Conservation (phyloP, 2,888 invertebrate genomes). For the Tetheella fluctuosa region DNA sequence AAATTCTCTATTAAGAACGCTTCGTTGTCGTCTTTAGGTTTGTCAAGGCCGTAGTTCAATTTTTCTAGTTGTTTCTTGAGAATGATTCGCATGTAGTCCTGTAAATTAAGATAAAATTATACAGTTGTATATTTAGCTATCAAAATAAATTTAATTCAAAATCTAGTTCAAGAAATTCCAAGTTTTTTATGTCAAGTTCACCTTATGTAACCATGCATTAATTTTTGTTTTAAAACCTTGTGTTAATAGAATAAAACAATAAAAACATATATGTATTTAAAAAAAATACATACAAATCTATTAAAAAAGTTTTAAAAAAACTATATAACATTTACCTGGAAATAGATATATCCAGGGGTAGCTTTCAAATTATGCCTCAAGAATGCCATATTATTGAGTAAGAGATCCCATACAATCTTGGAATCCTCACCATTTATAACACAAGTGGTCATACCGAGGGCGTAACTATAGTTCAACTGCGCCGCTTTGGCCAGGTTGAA, state of each 20-base stretch:
- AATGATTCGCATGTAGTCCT: slow-evolving; percentile 76
- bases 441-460: slow-evolving; percentile 86
- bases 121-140: too few species aligned
- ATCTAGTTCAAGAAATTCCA: neutral
- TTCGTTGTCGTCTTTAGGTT: slow-evolving; percentile 80
- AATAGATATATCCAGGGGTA: slow-evolving; percentile 79
- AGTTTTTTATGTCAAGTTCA: too few species aligned
- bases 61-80: slow-evolving; percentile 70
- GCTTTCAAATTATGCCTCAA: slow-evolving; percentile 75
- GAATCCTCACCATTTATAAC: slow-evolving; percentile 84
- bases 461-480: slow-evolving; percentile 82
- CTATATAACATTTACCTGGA: slow-evolving; percentile 58
- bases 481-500: slow-evolving; percentile 86
- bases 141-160: too few species aligned
- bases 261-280: too few species aligned
- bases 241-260: too few species aligned
- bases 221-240: too few species aligned
- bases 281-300: too few species aligned
- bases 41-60: slow-evolving; percentile 79
- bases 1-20: slow-evolving; percentile 84
- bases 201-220: too few species aligned
- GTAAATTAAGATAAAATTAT: slow-evolving; percentile 23
- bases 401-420: slow-evolving; percentile 87
- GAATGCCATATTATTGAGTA: slow-evolving; percentile 83
- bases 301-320: slow-evolving; percentile 10